Evolutionary conservation across 2,113 vertebrate species (phyloP).

Genomic region (Nerophis ophidion): DNA sequence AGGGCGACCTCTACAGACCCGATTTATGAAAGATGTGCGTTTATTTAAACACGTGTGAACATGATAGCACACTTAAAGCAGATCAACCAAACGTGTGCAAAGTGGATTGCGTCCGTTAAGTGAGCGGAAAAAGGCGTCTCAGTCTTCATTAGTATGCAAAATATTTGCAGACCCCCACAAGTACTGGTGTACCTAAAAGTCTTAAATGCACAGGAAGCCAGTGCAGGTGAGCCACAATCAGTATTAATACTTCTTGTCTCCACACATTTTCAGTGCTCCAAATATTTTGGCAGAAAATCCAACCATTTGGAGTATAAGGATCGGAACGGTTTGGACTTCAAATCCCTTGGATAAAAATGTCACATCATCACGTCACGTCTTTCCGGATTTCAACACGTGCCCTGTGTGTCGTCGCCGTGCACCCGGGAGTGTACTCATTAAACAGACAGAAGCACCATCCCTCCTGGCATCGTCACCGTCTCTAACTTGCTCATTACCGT

Average conservation of each 20-base stretch:
- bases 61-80: too few species aligned
- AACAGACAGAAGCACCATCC: slow-evolving; percentile 24
- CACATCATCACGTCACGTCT: not conserved
- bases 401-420: slow-evolving; percentile 6
- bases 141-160: too few species aligned
- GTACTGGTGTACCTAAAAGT: too few species aligned
- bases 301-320: not conserved
- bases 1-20: too few species aligned
- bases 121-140: too few species aligned
- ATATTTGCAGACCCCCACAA: too few species aligned
- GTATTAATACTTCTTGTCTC: not conserved
- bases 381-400: not conserved
- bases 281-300: not conserved
- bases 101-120: too few species aligned
- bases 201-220: too few species aligned
- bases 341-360: not conserved
- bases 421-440: slow-evolving; percentile 14
- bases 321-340: not conserved
- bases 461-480: slow-evolving; percentile 27
- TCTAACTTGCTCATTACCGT: slow-evolving; percentile 59
- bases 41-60: too few species aligned
- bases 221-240: too few species aligned
- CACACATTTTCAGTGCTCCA: not conserved
- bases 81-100: too few species aligned
- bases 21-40: too few species aligned